phyloP scores from a whole-genome alignment of 2,113 vertebrate genomes.

The Cryptomyrus ogoouensis region DNA sequence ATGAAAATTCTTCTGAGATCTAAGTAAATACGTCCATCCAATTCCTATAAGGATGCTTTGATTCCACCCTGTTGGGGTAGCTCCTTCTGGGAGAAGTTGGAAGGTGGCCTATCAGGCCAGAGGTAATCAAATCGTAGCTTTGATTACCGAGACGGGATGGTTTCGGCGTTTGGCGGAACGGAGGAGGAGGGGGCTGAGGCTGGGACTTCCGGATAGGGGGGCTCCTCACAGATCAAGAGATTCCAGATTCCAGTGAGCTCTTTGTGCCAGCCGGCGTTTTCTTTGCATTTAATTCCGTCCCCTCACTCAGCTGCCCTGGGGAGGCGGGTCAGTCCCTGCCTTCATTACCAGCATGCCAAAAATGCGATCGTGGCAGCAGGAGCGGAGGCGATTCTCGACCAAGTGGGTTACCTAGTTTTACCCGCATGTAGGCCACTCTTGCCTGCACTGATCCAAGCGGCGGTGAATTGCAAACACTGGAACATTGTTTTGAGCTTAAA shows the following conservation, averaged over 20 bases:
- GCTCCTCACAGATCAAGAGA: neutral
- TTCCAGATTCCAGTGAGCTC: neutral
- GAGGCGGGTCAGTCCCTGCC: conserved; percentile 5
- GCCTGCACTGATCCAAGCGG: neutral
- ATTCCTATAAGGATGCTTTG: too few species aligned
- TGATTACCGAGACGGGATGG: neutral
- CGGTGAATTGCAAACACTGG: neutral
- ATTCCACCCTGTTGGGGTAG: neutral
- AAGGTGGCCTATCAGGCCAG: neutral
- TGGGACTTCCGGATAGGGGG: neutral
- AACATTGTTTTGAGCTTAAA: neutral
- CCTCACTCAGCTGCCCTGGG: neutral
- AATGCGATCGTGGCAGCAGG: neutral
- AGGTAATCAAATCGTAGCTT: too few species aligned
- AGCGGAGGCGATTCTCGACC: conserved; percentile 17
- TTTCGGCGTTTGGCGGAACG: neutral
- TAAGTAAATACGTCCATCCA: too few species aligned
- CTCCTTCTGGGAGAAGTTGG: neutral
- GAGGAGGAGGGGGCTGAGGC: neutral
- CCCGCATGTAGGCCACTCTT: conserved; percentile 24
- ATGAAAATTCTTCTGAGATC: neutral
- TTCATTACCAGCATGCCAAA: conserved; percentile 18
- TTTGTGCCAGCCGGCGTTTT: neutral
- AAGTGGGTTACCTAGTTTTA: conserved; percentile 36
- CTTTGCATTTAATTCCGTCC: neutral